Base-by-base conservation (phyloP, 2,113 vertebrate genomes). In the Electrona antarctica region DNA sequence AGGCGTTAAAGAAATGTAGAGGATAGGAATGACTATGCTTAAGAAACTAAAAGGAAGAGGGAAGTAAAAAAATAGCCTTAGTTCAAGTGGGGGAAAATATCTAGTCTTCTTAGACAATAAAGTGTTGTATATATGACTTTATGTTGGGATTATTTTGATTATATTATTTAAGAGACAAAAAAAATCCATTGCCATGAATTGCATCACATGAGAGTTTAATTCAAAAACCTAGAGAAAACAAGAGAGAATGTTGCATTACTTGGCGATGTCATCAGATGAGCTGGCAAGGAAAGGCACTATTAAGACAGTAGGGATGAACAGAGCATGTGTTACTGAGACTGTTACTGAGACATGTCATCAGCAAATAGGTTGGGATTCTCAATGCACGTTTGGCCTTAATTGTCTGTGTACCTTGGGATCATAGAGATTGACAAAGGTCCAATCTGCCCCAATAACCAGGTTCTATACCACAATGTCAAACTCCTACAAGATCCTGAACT, bases 231-330 rank as follows among this genome's bases (percentile, higher is more conserved):
- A 8, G 66, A 71, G 59, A 82, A 87, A 89, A 89, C 82, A 86
- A 71, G 81, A 67, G 56, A 65, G 67, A 65, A 81, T 73, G 70
- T 56, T 64, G 80, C 88, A 89, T 93, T 93, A 92, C 92, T 71
- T 28, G 1, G 75, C 87, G 88, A 92, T 93, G 92, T 93, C 92
- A 92, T 93, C 92, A 92, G 90, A 90, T 83, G 85, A 77, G 83
- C 81, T 80, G 74, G 78, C 67, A 79, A 68, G 61, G 67, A 82
- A 74, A 67, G 76, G 68, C 69, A n/a, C 76, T 68, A 73, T 76
- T 74, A 79, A 81, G 87, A 82, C 74, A 79, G 80, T 13, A 29
- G 73, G 75, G 81, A 77, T 77, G 77, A 88, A 79, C 14, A 33
- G 64, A 74, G 77, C 66, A 71, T 67, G 74, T 86, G 64, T 91